phyloP scores from a whole-genome alignment of 2,888 invertebrate genomes.

The Epistrophella euchroma region DNA sequence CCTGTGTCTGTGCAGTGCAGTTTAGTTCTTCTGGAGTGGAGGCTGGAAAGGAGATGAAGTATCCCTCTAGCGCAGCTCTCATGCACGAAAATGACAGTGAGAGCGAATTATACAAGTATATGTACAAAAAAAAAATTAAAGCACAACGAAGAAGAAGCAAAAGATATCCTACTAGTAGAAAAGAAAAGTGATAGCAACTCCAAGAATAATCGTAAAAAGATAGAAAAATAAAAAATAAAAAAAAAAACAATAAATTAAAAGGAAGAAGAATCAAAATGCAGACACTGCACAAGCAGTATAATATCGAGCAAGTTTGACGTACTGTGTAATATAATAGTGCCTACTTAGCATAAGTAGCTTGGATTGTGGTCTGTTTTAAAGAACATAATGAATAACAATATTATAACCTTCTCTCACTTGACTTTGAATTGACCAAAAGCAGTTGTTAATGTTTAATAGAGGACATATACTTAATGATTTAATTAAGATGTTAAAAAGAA shows the following conservation, averaged over 20 bases:
- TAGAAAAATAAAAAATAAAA: slow-evolving; percentile 78
- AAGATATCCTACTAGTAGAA: slow-evolving; percentile 31
- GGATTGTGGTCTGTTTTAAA: slow-evolving; percentile 53
- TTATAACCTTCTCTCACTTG: slow-evolving; percentile 50
- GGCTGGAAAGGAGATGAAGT: slow-evolving; percentile 13
- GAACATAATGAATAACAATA: slow-evolving; percentile 48
- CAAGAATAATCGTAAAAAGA: slow-evolving; percentile 76
- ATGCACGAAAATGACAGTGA: slow-evolving; percentile 55
- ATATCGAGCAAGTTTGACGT: slow-evolving; percentile 40
- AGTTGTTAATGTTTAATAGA: background rate
- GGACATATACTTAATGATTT: background rate
- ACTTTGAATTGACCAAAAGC: slow-evolving; percentile 37
- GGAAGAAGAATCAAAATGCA: slow-evolving; percentile 75
- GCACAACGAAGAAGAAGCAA: slow-evolving; percentile 26
- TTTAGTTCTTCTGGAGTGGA: slow-evolving; percentile 34
- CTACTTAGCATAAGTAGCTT: slow-evolving; percentile 7
- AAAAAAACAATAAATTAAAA: slow-evolving; percentile 57
- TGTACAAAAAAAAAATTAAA: slow-evolving; percentile 11
- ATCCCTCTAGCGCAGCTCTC: slow-evolving; percentile 43
- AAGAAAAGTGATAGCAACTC: slow-evolving; percentile 65
- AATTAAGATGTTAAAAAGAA: background rate
- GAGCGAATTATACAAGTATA: slow-evolving; percentile 49
- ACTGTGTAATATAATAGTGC: slow-evolving; percentile 28
- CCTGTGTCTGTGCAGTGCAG: slow-evolving; percentile 23
- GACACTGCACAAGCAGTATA: slow-evolving; percentile 71